A percentile compares a stretch with the other conserved stretches of the same genome.
phyloP scores from a whole-genome alignment of 2,888 invertebrate species.

The Arrhopalites spinosus region DNA sequence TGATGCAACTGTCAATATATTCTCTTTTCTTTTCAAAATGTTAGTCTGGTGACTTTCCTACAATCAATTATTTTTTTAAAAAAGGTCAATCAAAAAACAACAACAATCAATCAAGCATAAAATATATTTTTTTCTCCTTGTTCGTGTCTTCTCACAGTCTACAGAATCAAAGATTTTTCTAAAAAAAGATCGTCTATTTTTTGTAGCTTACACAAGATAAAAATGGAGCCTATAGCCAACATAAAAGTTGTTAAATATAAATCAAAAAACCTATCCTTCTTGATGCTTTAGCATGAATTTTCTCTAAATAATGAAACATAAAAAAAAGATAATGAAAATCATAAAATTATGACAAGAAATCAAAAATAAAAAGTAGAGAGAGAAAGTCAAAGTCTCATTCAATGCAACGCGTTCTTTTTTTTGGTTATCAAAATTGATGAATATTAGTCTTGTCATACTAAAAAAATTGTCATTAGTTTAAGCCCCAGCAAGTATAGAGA shows the following conservation, averaged over 20 bases:
- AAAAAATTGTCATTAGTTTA: neutral
- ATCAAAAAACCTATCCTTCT: no score
- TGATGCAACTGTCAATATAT: neutral
- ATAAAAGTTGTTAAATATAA: no score
- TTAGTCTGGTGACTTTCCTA: neutral
- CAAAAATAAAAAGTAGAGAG: constrained; percentile 12
- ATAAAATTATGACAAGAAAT: constrained; percentile 29
- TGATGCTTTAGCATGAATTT: no score
- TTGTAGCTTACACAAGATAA: no score
- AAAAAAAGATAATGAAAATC: constrained; percentile 21
- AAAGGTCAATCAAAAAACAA: constrained; percentile 9
- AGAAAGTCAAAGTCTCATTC: constrained; percentile 2
- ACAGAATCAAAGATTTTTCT: no score
- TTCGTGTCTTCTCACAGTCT: constrained; percentile 56
- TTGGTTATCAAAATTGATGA: neutral
- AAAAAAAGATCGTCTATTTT: no score
- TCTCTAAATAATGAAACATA: neutral
- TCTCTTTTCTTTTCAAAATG: neutral
- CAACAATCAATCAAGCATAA: constrained; percentile 30
- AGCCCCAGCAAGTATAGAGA: constrained; percentile 20
- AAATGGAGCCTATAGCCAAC: no score
- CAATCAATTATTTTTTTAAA: neutral
- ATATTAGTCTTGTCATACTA: constrained; percentile 13
- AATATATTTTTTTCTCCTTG: constrained; percentile 35
- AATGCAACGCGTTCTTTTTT: neutral